Base-by-base conservation (phyloP, 2,113 vertebrate genomes). In the Oreochromis niloticus region DNA sequence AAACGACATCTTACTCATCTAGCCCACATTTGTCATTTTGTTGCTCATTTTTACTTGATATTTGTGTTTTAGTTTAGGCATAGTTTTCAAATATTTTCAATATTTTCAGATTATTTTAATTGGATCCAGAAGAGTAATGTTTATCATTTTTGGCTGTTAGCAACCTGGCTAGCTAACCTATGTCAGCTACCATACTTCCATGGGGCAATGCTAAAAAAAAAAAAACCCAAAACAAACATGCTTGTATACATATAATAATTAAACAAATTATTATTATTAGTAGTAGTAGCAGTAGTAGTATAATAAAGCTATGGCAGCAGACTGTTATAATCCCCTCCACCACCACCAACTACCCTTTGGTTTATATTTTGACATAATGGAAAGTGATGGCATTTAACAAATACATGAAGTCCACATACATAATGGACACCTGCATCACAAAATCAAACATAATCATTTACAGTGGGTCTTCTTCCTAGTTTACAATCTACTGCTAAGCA, bases 221-320 rank as follows among this genome's bases (percentile, higher is more conserved):
- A n/a, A 30, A 2, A 0, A 0, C 2, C 1, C 4, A 56, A 59
- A 59, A 59, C 56, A 30, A 59, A 59, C 56, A 30, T 59, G 13
- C 24, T 57, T 57, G 14, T 32, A 32, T 32, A 59, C 57, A 61
- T 61, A 61, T 61, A 61, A 32, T 61, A 59, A 32, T 59, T 30
- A 59, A 59, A 32, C 27, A 32, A 32, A 59, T 59, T 17, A 59
- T 32, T 32, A 32, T 6, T 59, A 36, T 1, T 36, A 36, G 3
- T 36, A 39, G 8, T 39, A 39, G 8, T 39, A 59, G 27, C 27
- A 59, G 27, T 32, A 59, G 57, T 59, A 59, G 27, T 32, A 59
- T 59, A 59, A 59, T 32, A 59, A 59, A 32, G 14, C 14, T 59
- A 59, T 59, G 27, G 27, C 27, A 59, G 56, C 27, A 32, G 13